A percentile compares a stretch with the other conserved stretches of the same genome.
phyloP scores from a whole-genome alignment of 92 coral and sea anemone genomes.

The Isaurus tuberculatus region DNA sequence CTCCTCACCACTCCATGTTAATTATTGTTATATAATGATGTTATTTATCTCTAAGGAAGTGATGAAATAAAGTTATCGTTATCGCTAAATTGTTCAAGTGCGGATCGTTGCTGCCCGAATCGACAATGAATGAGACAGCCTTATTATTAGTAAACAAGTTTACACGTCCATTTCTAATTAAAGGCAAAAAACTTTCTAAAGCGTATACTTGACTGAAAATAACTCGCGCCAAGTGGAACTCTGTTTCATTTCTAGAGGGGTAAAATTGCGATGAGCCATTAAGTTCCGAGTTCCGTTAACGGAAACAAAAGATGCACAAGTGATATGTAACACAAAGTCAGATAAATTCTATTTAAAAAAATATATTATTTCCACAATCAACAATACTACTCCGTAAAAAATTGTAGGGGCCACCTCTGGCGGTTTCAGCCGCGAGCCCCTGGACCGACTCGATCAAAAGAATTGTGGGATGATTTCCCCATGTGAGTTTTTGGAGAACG shows the following conservation, averaged over 20 bases:
- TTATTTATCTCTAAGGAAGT: too few species aligned
- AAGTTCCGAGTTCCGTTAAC: slow-evolving; percentile 10
- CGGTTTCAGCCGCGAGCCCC: too few species aligned
- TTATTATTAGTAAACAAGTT: slow-evolving; percentile 36
- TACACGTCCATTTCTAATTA: slow-evolving; percentile 16
- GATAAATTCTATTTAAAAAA: too few species aligned
- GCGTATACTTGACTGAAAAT: slow-evolving; percentile 14
- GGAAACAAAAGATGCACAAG: slow-evolving; percentile 33
- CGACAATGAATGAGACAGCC: slow-evolving; percentile 28
- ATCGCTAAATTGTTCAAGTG: slow-evolving; percentile 28
- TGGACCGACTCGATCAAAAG: too few species aligned
- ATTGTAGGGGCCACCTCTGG: too few species aligned
- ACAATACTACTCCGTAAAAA: too few species aligned
- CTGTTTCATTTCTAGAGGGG: slow-evolving; percentile 17
- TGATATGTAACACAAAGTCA: neutral
- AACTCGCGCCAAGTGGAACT: slow-evolving; percentile 43
- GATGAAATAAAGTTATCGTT: too few species aligned
- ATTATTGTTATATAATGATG: too few species aligned
- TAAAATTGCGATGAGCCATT: slow-evolving; percentile 36
- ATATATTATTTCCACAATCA: too few species aligned
- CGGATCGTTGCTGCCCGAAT: slow-evolving; percentile 40
- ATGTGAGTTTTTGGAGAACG: too few species aligned
- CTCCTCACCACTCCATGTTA: too few species aligned
- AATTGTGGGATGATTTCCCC: too few species aligned
- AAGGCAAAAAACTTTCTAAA: slow-evolving; percentile 11